A percentile compares a stretch with the other conserved stretches of the same genome.
Evolutionary conservation across 2,113 vertebrate genomes (phyloP).

Genomic region (Petrocephalus zakoni): DNA sequence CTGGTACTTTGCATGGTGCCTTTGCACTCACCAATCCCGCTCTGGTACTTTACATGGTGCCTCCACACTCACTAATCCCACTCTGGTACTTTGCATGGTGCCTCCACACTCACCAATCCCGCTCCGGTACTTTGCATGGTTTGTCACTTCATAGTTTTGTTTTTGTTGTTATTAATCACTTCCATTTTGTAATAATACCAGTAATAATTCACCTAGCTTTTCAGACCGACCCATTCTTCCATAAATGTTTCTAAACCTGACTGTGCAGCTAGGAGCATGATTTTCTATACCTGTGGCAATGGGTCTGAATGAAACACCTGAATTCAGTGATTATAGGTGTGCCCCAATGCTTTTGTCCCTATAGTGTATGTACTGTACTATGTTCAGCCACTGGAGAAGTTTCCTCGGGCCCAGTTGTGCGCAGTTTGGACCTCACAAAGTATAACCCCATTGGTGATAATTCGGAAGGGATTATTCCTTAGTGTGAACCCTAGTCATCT

Average conservation of each 20-base stretch:
- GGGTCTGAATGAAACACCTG: not conserved
- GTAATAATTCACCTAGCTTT: not conserved
- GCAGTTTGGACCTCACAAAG: not conserved
- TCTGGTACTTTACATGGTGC: not conserved
- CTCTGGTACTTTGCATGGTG: not conserved
- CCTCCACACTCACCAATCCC: not conserved
- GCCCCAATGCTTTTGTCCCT: not conserved
- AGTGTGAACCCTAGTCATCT: not conserved
- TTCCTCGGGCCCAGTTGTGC: not conserved
- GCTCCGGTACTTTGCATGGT: not conserved
- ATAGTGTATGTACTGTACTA: not conserved
- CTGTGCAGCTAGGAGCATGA: not conserved
- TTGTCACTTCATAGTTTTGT: not conserved
- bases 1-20: not conserved
- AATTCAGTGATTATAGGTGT: not conserved
- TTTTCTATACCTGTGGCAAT: not conserved
- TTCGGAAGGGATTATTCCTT: not conserved
- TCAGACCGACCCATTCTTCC: not conserved
- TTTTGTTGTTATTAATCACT: not conserved
- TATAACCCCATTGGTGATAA: not conserved
- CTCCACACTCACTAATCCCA: not conserved
- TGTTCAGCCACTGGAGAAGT: not conserved
- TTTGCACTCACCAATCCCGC: not conserved
- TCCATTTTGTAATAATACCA: not conserved
- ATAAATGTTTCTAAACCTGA: not conserved